Conservation (phyloP, 2,888 invertebrate species). For the Eilema caniola region DNA sequence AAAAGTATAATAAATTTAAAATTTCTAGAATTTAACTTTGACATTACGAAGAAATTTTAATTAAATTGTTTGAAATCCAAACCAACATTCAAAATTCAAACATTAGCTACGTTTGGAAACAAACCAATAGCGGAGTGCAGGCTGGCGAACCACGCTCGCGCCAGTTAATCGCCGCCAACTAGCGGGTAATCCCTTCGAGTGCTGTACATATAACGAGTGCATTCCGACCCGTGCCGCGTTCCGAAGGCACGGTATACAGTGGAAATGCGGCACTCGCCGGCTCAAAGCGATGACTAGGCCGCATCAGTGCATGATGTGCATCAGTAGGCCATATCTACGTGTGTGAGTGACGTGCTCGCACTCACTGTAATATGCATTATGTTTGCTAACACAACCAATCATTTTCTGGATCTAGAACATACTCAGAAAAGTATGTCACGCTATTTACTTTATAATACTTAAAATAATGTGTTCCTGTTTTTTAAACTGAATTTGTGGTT, state of each 20-base stretch:
- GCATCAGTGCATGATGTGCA: slow-evolving; percentile 75
- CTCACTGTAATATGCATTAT: slow-evolving; percentile 38
- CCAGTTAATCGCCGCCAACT: slow-evolving; percentile 81
- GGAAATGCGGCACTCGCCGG: slow-evolving; percentile 75
- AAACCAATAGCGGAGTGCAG: slow-evolving; percentile 69
- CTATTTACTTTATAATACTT: slow-evolving; percentile 12
- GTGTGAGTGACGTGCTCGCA: slow-evolving; percentile 50
- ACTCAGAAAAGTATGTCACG: slow-evolving; percentile 12
- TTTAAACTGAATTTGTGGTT: slow-evolving; percentile 24
- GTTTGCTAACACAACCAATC: slow-evolving; percentile 33
- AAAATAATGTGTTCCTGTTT: slow-evolving; percentile 12
- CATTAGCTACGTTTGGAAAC: slow-evolving; percentile 68
- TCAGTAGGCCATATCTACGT: slow-evolving; percentile 51
- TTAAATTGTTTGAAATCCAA: slow-evolving; percentile 61
- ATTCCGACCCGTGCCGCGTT: slow-evolving; percentile 68
- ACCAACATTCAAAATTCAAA: slow-evolving; percentile 67
- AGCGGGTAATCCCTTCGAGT: slow-evolving; percentile 83
- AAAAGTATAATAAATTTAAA: slow-evolving; percentile 26
- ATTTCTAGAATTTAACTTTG: slow-evolving; percentile 13
- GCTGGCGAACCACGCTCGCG: slow-evolving; percentile 74
- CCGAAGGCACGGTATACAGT: slow-evolving; percentile 62
- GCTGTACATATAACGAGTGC: slow-evolving; percentile 81
- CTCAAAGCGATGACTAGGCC: slow-evolving; percentile 78
- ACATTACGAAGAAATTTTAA: slow-evolving; percentile 51
- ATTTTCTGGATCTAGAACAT: slow-evolving; percentile 31